Conservation (phyloP, 2,888 invertebrate species). For the Gnatocerus cornutus region DNA sequence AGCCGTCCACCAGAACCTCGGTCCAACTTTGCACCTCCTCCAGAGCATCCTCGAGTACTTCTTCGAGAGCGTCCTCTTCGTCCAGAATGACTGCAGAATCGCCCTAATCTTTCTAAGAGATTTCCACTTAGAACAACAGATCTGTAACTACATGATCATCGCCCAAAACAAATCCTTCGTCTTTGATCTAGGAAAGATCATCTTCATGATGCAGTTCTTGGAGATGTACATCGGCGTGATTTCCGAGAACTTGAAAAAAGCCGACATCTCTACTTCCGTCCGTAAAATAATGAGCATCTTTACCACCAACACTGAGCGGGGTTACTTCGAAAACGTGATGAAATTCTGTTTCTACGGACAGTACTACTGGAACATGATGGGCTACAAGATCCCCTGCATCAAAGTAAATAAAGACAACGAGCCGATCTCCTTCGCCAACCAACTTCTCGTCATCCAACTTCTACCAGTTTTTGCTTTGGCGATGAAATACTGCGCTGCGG, state of each 20-base stretch:
- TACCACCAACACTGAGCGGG: conserved; percentile 66
- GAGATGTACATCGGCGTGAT: conserved; percentile 58
- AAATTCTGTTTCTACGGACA: conserved; percentile 68
- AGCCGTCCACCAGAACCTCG: conserved; percentile 73
- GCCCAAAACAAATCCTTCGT: conserved; percentile 72
- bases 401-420: conserved; percentile 49
- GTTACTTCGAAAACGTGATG: conserved; percentile 66
- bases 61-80: conserved; percentile 67
- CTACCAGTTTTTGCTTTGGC: conserved; percentile 74
- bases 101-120: conserved; percentile 67
- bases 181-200: conserved; percentile 72
- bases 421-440: conserved; percentile 71
- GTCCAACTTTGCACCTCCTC: conserved; percentile 76
- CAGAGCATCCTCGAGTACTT: conserved; percentile 72
- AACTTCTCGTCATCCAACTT: conserved; percentile 77
- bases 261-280: conserved; percentile 66
- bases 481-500: conserved; percentile 44
- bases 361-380: conserved; percentile 68
- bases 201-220: conserved; percentile 50
- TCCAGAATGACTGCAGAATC: conserved; percentile 63
- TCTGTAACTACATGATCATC: conserved; percentile 69
- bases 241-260: conserved; percentile 66
- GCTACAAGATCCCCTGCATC: conserved; percentile 50
- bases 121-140: conserved; percentile 68
- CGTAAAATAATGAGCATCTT: conserved; percentile 65